Base-by-base conservation (phyloP, 1,140 invertebrate species). In the Cardiocondyla obscurior region DNA sequence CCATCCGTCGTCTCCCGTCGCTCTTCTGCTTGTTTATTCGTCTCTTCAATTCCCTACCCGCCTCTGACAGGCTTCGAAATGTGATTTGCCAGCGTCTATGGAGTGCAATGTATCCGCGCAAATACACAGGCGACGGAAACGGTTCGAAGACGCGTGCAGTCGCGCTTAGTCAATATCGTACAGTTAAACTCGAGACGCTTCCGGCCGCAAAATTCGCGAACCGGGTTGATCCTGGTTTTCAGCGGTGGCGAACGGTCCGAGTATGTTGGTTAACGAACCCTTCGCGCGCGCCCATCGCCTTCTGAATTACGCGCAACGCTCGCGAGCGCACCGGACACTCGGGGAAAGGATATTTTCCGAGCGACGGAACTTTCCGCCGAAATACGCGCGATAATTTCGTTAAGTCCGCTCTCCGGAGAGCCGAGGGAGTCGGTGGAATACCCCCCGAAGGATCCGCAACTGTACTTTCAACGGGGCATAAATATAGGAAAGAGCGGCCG, bases 321-420 rank as follows among this genome's bases (percentile, higher is more conserved):
- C 39, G 12, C 19, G 19, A 25, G 42, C 33, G 33, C 7, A n/a
- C 25, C 60, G 58, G 19, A 30, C 28, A 19, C 36, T 30, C 44
- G 28, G 28, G 33, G 22, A 2, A 57, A 10, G 33, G 19, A 0
- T 39, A 49, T 42, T 81, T 55, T 70, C 42, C 22, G 22, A 42
- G n/a, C 36, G 36, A 36, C 65, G 44, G 46, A 83, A 83, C 57
- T 84, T 81, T 67, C 72, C 53, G 36, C 22, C 46, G 55, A 69
- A 30, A 25, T 86, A n/a, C 60, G 42, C 77, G 79, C 53, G 58
- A 86, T 87, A 85, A 83, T 83, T 77, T 60, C 16, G 62, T 85
- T 72, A 53, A 62, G 39, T 25, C 36, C 33, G 19, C 28, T 14
- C 19, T 5, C 16, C 46, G n/a, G 49, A 83, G 65, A 76, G 28